Evolutionary conservation across 2,888 invertebrate species (phyloP), one percentile per base, ranked within the genome.

Genomic region (Parapristionchus giblindavisi): DNA sequence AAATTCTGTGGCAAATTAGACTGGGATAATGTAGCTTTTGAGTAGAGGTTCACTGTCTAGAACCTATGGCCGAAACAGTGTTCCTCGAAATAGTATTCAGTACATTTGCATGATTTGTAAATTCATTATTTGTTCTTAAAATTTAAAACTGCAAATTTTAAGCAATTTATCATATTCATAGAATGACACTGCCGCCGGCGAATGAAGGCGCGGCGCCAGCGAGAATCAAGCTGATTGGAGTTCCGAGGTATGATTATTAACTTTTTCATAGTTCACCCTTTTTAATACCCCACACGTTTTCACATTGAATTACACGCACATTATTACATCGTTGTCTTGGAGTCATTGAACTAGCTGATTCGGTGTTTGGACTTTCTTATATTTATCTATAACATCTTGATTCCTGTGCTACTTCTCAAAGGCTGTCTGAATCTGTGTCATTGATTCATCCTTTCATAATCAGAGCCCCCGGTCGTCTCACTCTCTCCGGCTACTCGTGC

Each of bases 401-500:
- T 51, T n/a, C 21, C 51, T n/a, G 14, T 17, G n/a, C 51, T 51
- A 14, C 21, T 14, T 51, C 51, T 51, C 51, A 17, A 14, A 17
- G 14, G 14, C 51, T 51, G 14, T 51, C 51, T 14, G 14, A 17
- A 21, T 51, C 21, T 51, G 14, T 51, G 51, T 51, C 51, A 17
- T n/a, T 51, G 14, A 14, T 51, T 51, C n/a, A n/a, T 48, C 32
- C 2, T 8, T 27, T n/a, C 14, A 60, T 0, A 5, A 60, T 56
- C 63, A 84, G 86, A 52, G 78, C 82, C 21, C 56, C 85, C 27
- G 86, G 86, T 27, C 68, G 78, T 36, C 75, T 86, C 68, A 83
- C 79, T 68, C 79, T 86, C 17, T 84, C 81, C 11, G 87, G 87
- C 54, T 87, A 86, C 76, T 79, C 80, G 17, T 87, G 86, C 75